phyloP scores from a whole-genome alignment of 2,888 invertebrate species.

The Athalia circularis region DNA sequence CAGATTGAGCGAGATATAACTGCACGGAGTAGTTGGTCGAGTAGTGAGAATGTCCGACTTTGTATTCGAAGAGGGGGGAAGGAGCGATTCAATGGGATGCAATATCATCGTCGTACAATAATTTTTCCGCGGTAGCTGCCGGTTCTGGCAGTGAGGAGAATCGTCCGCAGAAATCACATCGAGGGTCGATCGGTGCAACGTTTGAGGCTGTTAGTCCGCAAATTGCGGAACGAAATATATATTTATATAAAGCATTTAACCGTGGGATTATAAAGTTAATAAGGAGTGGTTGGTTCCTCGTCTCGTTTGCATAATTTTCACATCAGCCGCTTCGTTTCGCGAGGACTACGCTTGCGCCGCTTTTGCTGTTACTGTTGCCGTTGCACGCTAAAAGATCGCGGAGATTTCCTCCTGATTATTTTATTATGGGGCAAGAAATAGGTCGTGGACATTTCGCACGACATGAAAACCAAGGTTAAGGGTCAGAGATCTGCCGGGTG shows the following conservation, averaged over 20 bases:
- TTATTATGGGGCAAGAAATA: constrained; percentile 13
- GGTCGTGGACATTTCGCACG: constrained; percentile 16
- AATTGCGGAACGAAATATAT: constrained; percentile 18
- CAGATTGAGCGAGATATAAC: too few relatives aligned
- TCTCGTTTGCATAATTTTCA: constrained; percentile 40
- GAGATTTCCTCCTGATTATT: constrained; percentile 33
- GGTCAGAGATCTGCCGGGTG: background rate
- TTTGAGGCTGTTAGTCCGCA: background rate
- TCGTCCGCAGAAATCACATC: too few relatives aligned
- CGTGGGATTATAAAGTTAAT: constrained; percentile 31
- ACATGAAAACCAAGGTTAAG: background rate
- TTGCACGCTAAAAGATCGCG: constrained; percentile 15
- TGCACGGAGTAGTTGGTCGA: background rate
- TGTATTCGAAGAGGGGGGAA: background rate
- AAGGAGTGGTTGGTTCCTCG: constrained; percentile 37
- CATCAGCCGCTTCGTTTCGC: constrained; percentile 16
- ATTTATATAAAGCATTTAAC: constrained; percentile 18
- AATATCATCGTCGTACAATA: constrained; percentile 1
- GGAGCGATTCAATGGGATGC: constrained; percentile 9
- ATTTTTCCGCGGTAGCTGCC: background rate
- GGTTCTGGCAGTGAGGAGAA: too few relatives aligned
- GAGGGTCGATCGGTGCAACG: background rate
- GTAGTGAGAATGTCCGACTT: background rate
- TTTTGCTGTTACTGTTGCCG: background rate
- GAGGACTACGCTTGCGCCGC: background rate